A percentile compares a stretch with the other conserved stretches of the same genome.
Conservation (phyloP, 2,797 vertebrate species). For the Eurystomus glaucurus region DNA sequence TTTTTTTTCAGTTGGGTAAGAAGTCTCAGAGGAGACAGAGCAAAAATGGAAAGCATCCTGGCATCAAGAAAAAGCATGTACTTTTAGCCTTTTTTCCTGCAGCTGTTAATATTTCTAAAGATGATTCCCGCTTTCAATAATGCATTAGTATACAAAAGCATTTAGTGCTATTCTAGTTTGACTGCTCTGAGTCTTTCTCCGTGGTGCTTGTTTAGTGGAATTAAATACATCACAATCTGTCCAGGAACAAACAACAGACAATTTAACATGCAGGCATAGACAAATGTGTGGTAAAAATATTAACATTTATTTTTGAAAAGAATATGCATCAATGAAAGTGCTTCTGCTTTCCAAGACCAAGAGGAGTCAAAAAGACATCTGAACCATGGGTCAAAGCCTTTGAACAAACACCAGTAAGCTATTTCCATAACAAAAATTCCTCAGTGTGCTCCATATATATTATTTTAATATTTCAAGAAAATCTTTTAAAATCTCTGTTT, state of each 20-base stretch:
- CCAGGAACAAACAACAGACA: not conserved
- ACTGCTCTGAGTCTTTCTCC: not conserved
- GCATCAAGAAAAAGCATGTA: not conserved
- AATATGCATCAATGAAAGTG: not conserved
- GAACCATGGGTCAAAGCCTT: not conserved
- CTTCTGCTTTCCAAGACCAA: not conserved
- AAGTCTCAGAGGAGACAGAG: not conserved
- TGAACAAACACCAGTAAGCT: not conserved
- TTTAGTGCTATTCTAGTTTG: not conserved
- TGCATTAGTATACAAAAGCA: not conserved
- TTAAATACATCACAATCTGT: not conserved
- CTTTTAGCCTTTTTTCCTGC: not conserved
- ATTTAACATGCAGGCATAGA: not conserved
- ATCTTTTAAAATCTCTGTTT: not conserved
- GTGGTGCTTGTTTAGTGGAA: not conserved
- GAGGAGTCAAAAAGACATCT: not conserved
- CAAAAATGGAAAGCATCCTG: not conserved
- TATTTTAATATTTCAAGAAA: conserved; percentile 17
- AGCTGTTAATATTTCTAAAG: not conserved
- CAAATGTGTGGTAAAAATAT: not conserved
- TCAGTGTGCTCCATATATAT: not conserved
- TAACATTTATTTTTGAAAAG: not conserved
- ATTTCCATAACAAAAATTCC: conserved; percentile 22
- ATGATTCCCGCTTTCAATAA: not conserved
- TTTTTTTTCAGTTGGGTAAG: not conserved